Conservation (phyloP, 2,797 vertebrate species). For the Dromococcyx pavoninus region DNA sequence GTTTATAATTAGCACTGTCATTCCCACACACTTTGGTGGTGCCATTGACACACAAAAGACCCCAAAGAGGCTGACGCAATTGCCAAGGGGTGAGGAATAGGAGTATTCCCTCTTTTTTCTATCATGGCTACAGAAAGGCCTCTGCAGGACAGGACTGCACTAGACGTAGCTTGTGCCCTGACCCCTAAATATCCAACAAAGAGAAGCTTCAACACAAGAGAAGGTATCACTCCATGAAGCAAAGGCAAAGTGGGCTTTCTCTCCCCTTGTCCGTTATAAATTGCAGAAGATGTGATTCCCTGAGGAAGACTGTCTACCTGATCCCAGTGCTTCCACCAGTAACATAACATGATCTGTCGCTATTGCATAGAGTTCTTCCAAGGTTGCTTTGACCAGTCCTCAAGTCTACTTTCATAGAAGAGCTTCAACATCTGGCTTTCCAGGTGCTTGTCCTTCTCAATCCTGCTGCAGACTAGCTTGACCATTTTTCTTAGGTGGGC, state of each 20-base stretch:
- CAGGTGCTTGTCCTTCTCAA: background rate
- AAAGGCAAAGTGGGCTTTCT: background rate
- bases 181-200: background rate
- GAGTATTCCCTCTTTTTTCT: background rate
- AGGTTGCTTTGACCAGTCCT: background rate
- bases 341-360: background rate
- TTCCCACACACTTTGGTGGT: background rate
- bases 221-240: background rate
- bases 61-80: background rate
- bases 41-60: background rate
- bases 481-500: background rate
- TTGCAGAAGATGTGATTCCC: background rate
- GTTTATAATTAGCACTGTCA: background rate
- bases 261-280: background rate
- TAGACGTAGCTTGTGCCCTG: background rate
- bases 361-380: background rate
- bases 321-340: background rate
- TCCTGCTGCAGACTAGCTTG: background rate
- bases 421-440: background rate
- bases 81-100: background rate
- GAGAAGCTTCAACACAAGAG: background rate
- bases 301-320: background rate
- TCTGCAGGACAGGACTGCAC: background rate
- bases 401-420: background rate
- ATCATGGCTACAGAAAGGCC: background rate